Percentiles rank a stretch among this genome's conserved stretches.
Evolutionary conservation across 1,140 invertebrate species (phyloP).

Genomic region (Drosophila sp.): DNA sequence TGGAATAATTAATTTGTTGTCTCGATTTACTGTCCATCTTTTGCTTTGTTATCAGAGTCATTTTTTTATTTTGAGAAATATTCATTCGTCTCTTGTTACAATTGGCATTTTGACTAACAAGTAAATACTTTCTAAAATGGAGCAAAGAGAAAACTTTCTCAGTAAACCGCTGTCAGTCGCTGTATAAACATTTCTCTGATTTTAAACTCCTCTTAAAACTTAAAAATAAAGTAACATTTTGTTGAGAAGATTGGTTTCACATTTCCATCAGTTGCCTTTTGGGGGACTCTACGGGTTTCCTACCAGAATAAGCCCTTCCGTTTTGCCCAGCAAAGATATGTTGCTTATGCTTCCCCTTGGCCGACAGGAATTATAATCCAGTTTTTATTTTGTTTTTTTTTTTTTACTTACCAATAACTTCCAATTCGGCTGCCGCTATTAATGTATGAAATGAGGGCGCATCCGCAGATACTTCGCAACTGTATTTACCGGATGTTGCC

Average conservation of each 20-base stretch:
- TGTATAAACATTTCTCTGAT: too few relatives aligned
- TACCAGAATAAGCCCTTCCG: constrained; percentile 1
- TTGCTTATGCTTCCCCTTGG: not conserved
- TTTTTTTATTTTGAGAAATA: too few relatives aligned
- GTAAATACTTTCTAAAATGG: too few relatives aligned
- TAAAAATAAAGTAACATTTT: not conserved
- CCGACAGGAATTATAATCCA: not conserved
- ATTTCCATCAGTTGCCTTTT: not conserved
- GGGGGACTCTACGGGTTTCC: not conserved
- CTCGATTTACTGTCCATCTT: too few relatives aligned
- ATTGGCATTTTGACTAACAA: too few relatives aligned
- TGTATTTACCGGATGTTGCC: constrained; percentile 88
- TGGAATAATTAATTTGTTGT: too few relatives aligned
- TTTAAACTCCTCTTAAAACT: too few relatives aligned
- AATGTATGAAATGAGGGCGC: constrained; percentile 93
- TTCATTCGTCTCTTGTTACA: too few relatives aligned
- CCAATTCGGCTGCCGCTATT: constrained; percentile 87
- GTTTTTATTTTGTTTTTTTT: not conserved
- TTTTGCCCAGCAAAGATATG: not conserved
- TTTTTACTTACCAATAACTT: constrained; percentile 88
- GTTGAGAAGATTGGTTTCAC: not conserved
- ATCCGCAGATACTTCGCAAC: constrained; percentile 93
- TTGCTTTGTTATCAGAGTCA: too few relatives aligned
- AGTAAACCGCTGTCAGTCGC: too few relatives aligned
- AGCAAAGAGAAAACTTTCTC: too few relatives aligned